Evolutionary conservation across 2,113 vertebrate species (phyloP), one percentile per base, ranked within the genome.

Genomic region (Corythoichthys intestinalis): DNA sequence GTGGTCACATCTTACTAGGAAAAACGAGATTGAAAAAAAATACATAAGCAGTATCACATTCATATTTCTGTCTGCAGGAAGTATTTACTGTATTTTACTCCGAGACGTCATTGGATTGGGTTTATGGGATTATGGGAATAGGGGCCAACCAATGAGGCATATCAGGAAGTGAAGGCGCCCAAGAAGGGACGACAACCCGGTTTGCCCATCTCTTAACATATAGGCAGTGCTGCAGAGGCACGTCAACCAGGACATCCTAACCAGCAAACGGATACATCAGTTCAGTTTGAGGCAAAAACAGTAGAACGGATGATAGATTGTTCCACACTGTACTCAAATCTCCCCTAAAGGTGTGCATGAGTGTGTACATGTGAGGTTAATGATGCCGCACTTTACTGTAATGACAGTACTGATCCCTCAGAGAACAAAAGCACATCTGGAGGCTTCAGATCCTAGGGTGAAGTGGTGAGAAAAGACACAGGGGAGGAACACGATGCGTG

Each of bases 371-470:
- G 47, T 62, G 75, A 60, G 68, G 58, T 71, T 84, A 85, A 83
- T 83, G 76, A 78, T 48, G 70, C 66, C 79, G 77, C 58, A 74
- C 69, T 75, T 79, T 78, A 68, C 67, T 76, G 68, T 79, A 76
- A 82, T 76, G 79, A 79, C 71, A 71, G 79, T 76, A 73, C 77
- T 79, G 79, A 85, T 84, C 77, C 67, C 15, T 28, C 39, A 56
- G 67, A 52, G 72, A 68, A 72, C 71, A 66, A 70, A 65, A 83
- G 69, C 77, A 81, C 74, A 89, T 85, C 83, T 84, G 85, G 77
- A 79, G 56, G 76, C 57, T 52, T 52, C 14, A 52, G 69, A 83
- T 78, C 72, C 70, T 49, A 63, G 59, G 71, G 69, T 37, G 69
- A 68, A 78, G 71, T n/a, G 11, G 54, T 65, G 62, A 70, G 57